Conservation (phyloP, 1,140 invertebrate genomes). For the Bombus waltoni region DNA sequence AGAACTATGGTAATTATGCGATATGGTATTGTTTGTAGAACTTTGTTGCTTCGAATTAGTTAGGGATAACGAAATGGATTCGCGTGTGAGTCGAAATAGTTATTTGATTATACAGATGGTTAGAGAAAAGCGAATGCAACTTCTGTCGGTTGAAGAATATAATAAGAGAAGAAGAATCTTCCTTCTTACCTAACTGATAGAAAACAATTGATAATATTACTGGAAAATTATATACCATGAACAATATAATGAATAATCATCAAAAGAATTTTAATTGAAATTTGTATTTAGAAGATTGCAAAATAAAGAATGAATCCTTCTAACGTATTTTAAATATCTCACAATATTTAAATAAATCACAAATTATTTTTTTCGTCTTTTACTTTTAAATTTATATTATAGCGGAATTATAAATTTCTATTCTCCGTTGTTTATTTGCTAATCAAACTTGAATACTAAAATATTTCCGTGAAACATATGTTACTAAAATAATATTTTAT, state of each 20-base stretch:
- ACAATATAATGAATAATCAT: neutral
- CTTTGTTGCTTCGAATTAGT: neutral
- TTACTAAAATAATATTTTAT: neutral
- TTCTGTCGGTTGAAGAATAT: neutral
- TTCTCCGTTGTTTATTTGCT: neutral
- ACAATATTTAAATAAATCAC: neutral
- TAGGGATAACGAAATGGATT: neutral
- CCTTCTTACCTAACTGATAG: neutral
- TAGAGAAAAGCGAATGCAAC: too few species aligned
- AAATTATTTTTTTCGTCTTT: neutral
- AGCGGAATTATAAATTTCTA: neutral
- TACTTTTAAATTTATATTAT: neutral
- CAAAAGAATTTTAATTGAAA: neutral
- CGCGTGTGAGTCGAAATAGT: neutral
- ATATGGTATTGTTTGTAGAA: neutral
- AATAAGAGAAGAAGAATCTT: neutral
- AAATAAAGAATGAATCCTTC: neutral
- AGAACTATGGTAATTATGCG: neutral
- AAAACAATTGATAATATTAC: too few species aligned
- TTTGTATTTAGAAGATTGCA: neutral
- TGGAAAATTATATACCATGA: too few species aligned
- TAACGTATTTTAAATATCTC: neutral
- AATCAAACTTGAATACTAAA: neutral
- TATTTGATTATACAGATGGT: neutral
- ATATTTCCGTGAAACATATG: neutral